Evolutionary conservation across 2,113 vertebrate species (phyloP), one percentile per base, ranked within the genome.

Genomic region (Pionites leucogaster): DNA sequence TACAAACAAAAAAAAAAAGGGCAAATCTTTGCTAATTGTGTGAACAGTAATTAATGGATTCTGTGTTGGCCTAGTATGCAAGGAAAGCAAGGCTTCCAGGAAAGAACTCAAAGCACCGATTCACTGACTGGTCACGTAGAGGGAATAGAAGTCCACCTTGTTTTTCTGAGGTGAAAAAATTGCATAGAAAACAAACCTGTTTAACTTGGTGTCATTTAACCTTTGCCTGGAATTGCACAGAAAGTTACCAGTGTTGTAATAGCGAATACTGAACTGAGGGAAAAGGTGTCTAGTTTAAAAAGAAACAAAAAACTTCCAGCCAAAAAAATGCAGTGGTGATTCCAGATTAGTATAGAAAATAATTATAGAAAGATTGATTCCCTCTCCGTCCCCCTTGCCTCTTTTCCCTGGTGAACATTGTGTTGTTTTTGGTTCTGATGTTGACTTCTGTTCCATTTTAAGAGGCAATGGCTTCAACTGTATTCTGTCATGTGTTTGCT

Each of bases 361-460:
- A 68, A 70, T 2, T 46, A 29, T 28, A 9, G 62, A 79, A 15
- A 83, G 29, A 81, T n/a, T 16, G 64, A 39, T 42, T 67, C 5
- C n/a, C 13, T 7, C 16, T 62, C 11, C 0, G 1, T 35, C 33
- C 22, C 57, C n/a, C 22, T 59, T 59, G 57, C 33, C 33, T 59
- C 57, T 59, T 59, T 59, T 35, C 0, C 10, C 3, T n/a, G 6
- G 6, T 76, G 23, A 41, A 31, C 24, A 3, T 17, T 52, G 3
- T n/a, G 31, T 11, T 44, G 19, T 0, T 67, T 62, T 80, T 86
- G 3, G 6, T 90, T 93, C 23, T 65, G 2, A 17, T 84, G 22
- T 46, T 83, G 37, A 35, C 55, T 78, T 86, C 24, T 82, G 4
- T 52, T 80, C 59, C 23, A 14, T 77, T 82, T 82, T 49, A 63